Evolutionary conservation across 2,888 invertebrate genomes (phyloP), one percentile per base, ranked within the genome.

Genomic region (Drosophila quasianomalipes): DNA sequence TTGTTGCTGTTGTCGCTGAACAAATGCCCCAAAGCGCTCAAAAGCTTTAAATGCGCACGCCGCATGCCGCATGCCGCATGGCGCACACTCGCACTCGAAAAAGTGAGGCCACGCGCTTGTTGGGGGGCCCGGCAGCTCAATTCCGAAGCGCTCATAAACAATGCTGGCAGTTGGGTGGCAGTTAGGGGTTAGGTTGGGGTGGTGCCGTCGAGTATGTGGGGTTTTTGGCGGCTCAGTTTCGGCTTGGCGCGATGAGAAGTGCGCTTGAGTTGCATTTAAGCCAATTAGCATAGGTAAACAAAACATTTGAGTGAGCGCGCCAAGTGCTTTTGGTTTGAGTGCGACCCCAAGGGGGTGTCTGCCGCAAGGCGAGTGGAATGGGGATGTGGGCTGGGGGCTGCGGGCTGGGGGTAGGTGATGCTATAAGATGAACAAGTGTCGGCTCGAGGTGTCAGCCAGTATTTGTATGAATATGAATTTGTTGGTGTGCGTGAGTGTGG

Each of bases 241-340:
- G 74, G 75, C 81, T 90, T 82, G 79, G 83, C 72, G 88, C 81
- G 82, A 76, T 79, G 76, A 79, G 78, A 86, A 90, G 90, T 86
- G 88, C 81, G 83, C 91, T 91, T 73, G 88, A 92, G 92, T 92
- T 91, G 91, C 91, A 91, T 91, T 91, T 86, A 91, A 85, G 91
- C 91, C 89, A 91, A 91, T 91, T 91, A 92, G 86, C 91, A 91
- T 91, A 92, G 90, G 86, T 91, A 90, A 90, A 91, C 90, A 90
- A 91, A 85, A 90, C 84, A 86, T 90, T 86, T 86, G 87, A 86
- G 86, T 89, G 85, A 88, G 89, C 84, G 76, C 74, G 83, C 72
- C 82, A 89, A 90, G 89, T 82, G 86, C 75, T 75, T 85, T 79
- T 74, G 74, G 79, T 79, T 71, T 70, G 83, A 81, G 81, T 79